Base-by-base conservation (phyloP, 2,888 invertebrate species). In the Torymus texanus region DNA sequence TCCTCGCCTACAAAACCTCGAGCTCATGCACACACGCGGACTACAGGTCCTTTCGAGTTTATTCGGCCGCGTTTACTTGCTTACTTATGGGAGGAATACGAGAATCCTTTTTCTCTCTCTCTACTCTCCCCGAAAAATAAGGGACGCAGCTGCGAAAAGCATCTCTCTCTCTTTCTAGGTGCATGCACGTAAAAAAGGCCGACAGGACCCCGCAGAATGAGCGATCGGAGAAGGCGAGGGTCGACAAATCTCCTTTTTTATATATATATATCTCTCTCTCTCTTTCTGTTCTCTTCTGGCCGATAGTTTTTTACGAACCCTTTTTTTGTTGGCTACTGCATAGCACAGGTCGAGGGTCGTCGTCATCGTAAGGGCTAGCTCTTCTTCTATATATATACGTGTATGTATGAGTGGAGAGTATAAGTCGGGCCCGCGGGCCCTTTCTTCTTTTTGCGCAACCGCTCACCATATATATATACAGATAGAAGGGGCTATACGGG, bases 231-330 rank as follows among this genome's bases (percentile, higher is more conserved):
- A 16, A 4, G 41, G 12, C 12, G 41, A n/a, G 41, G 70, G 41
- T 87, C 85, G 86, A 85, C 85, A 84, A 87, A 86, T 85, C 85
- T 88, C 86, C 85, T 86, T 85, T 86, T 82, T 75, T 74, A 41
- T 41, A 41, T 41, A 5, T 41, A 5, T 41, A 0, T 78, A 79
- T 73, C 21, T 21, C 21, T 21, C 21, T 21, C 21, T 21, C 21
- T 21, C 21, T 78, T 84, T 86, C 87, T 88, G 88, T 87, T 73
- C 88, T 87, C 87, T 88, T 87, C 87, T 87, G 86, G 86, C 85
- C 87, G 90, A 90, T 90, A 87, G 86, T 87, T 89, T 89, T 89
- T 89, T 89, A 88, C 87, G 84, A 89, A 89, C 89, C 90, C 90
- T 88, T 89, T 89, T 86, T 88, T 85, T 66, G 63, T 24, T 58